These are phyloP conservation scores for Drosophila prostipennis DNA, from an alignment of 2,888 invertebrate species.

Conservation along the genomic window DNA sequence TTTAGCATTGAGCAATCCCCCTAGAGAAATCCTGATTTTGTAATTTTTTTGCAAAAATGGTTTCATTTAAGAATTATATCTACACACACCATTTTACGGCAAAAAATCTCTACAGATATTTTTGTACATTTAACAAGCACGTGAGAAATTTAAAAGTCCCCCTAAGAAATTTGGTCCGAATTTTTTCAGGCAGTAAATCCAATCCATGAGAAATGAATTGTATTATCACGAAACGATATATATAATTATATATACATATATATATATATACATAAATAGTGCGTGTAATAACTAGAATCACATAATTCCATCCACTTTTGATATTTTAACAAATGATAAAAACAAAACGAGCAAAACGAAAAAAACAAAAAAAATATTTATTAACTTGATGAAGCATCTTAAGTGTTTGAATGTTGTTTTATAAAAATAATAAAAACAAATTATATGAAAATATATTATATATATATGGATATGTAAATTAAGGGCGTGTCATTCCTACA, in stretches of 20 bases:
- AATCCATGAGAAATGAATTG: conserved; percentile 48
- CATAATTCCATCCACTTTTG: conserved; percentile 81
- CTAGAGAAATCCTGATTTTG: conserved; percentile 41
- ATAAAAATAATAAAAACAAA: conserved; percentile 32
- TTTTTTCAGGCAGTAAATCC: conserved; percentile 49
- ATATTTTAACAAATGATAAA: conserved; percentile 73
- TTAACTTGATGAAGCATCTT: conserved; percentile 50
- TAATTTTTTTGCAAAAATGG: conserved; percentile 61
- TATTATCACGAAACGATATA: conserved; percentile 50
- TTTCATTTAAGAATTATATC: conserved; percentile 60
- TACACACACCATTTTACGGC: conserved; percentile 43
- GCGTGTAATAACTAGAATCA: conserved; percentile 76
- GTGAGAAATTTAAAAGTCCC: conserved; percentile 21
- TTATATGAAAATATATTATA: conserved; percentile 26
- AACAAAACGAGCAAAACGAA: conserved; percentile 38
- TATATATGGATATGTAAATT: conserved; percentile 20
- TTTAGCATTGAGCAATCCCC: conserved; percentile 49
- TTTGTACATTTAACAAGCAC: conserved; percentile 38
- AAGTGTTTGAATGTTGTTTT: conserved; percentile 67
- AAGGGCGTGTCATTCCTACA: conserved; percentile 62
- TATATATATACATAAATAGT: conserved; percentile 49
- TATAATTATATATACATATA: conserved; percentile 40
- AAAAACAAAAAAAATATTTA: conserved; percentile 41
- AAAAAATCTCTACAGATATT: conserved; percentile 40
- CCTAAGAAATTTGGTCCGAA: conserved; percentile 45